phyloP scores from a whole-genome alignment of 2,797 vertebrate genomes.

The Botia almorhae region DNA sequence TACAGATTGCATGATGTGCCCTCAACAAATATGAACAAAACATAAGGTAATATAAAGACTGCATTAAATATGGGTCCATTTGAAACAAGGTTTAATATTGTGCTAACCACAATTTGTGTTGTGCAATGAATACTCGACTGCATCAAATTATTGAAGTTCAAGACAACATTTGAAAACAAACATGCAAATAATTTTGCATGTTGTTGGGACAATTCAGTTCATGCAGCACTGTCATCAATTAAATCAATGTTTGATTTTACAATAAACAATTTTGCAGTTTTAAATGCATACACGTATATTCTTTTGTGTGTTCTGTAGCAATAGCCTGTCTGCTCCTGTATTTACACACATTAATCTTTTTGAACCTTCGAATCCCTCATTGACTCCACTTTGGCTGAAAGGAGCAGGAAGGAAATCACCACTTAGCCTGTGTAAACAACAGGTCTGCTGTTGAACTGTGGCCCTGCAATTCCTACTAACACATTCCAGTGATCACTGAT shows the following conservation, averaged over 20 bases:
- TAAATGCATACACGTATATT: background rate
- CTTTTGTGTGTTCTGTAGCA: conserved; percentile 10
- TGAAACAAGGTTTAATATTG: background rate
- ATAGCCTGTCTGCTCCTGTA: conserved; percentile 53
- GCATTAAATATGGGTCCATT: background rate
- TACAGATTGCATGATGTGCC: background rate
- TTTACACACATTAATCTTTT: conserved; percentile 68
- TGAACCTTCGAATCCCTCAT: conserved; percentile 67
- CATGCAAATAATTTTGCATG: background rate
- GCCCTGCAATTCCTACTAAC: conserved; percentile 59
- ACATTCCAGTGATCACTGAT: conserved; percentile 54
- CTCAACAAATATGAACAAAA: background rate
- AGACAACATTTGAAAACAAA: background rate
- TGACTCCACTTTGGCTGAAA: conserved; percentile 62
- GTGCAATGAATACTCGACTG: too few relatives aligned
- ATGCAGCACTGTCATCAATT: background rate
- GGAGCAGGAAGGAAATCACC: conserved; percentile 67
- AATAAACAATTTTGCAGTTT: background rate
- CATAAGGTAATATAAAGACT: background rate
- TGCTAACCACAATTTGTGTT: background rate
- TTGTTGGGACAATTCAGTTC: background rate
- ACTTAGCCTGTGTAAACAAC: conserved; percentile 75
- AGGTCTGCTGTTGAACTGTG: conserved; percentile 70
- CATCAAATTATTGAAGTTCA: background rate
- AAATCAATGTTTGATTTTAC: background rate